A percentile compares a stretch with the other conserved stretches of the same genome.
Evolutionary conservation across 2,797 vertebrate species (phyloP).

Genomic region (Gambusia yucatana): DNA sequence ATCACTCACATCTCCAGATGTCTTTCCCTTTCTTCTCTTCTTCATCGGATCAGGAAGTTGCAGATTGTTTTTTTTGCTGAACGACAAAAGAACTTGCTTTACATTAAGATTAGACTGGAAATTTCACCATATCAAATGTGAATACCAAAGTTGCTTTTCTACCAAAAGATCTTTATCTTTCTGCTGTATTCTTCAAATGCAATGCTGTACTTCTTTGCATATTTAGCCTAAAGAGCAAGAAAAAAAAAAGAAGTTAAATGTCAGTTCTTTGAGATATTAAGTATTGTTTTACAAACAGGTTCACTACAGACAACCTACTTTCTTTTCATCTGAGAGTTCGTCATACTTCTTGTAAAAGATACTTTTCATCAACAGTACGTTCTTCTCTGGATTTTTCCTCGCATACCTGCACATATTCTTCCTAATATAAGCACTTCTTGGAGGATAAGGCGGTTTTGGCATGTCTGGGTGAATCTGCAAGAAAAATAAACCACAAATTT

Average conservation of each 20-base stretch:
- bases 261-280: neutral
- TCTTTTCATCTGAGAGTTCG: neutral
- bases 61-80: neutral
- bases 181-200: neutral
- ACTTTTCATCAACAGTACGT: rapidly evolving
- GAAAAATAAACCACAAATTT: neutral
- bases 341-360: neutral
- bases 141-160: neutral
- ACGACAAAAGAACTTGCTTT: neutral
- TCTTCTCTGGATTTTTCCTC: neutral
- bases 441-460: neutral
- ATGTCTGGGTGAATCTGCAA: neutral
- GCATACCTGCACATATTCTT: neutral
- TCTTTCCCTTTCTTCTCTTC: no score
- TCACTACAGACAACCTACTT: neutral
- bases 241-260: neutral
- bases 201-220: neutral
- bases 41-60: neutral
- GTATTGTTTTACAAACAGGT: neutral
- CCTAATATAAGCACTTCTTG: neutral
- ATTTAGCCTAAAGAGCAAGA: neutral
- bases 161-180: neutral
- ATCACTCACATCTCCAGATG: neutral
- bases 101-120: no score
- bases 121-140: neutral